Base-by-base conservation (phyloP, 2,888 invertebrate species). In the Cerastoderma edule region DNA sequence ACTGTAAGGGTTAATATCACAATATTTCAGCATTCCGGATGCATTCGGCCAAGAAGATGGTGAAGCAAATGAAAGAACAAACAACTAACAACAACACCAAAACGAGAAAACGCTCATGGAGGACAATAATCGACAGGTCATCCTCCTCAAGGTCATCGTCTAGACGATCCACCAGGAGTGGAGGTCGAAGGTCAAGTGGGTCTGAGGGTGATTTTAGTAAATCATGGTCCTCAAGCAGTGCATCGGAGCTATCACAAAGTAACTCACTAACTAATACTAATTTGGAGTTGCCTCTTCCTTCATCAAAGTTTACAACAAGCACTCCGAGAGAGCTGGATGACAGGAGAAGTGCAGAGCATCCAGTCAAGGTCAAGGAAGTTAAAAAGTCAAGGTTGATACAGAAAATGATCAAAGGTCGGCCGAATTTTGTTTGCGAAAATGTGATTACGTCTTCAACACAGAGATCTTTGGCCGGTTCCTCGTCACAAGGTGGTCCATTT, bases 21-120 rank as follows among this genome's bases (percentile, higher is more conserved):
- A n/a, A n/a, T 67, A 44, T 75, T 74, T 13, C 67, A 80, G 80
- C 60, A 60, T 67, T 80, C 72, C 60, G 80, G 6, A 75, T 80
- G 77, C 33, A 74, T 66, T 65, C 39, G 16, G 76, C 74, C 19
- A 71, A 72, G 30, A 53, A 46, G 53, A 50, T 56, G 10, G 69
- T 65, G 24, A 64, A 22, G 19, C 54, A 66, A 63, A 39, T 75
- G 66, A 28, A 48, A 19, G 35, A 67, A 56, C 64, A 68, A 53
- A 22, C 5, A 39, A 33, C n/a, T 6, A 27, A 50, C 5, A 44
- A 66, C 19, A 56, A 75, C 65, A 63, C 35, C 24, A 71, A 63
- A 27, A 54, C 5, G 19, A 67, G 66, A 33, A 66, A 72, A 48
- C 60, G 64, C 16, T 78, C 75, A 24, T 81, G 81, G 77, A 69